These are phyloP conservation scores for Gymnogyps californianus DNA, from an alignment of 2,113 vertebrate genomes.

Conservation along the genomic window DNA sequence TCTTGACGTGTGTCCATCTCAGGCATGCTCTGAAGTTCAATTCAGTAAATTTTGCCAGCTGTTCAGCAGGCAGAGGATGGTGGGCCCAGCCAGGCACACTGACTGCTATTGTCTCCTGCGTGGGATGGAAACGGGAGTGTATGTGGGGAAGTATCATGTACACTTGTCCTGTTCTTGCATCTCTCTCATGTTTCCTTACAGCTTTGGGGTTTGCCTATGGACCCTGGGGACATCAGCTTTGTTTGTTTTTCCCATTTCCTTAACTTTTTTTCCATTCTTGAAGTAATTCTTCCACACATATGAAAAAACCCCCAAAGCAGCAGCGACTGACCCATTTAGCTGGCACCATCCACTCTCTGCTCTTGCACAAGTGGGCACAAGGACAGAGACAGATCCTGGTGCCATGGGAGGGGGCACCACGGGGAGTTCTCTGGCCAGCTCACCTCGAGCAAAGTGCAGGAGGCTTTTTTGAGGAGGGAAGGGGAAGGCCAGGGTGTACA, in stretches of 20 bases:
- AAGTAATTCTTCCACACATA: background rate
- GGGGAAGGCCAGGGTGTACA: background rate
- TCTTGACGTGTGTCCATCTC: background rate
- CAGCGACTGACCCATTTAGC: accelerated
- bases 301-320: background rate
- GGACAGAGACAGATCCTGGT: background rate
- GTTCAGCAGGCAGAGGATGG: background rate
- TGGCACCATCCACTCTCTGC: background rate
- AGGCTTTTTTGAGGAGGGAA: background rate
- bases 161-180: background rate
- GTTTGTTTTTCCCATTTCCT: background rate
- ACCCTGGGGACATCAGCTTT: background rate
- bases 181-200: background rate
- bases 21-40: background rate
- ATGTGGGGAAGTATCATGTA: background rate
- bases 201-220: background rate
- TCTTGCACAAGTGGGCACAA: background rate
- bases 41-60: background rate
- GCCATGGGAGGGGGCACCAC: background rate
- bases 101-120: background rate
- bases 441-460: background rate
- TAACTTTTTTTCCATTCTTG: background rate
- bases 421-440: background rate
- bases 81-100: background rate
- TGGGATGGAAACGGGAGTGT: accelerated